Conservation (phyloP, 2,113 vertebrate genomes). For the Pituophis catenifer region DNA sequence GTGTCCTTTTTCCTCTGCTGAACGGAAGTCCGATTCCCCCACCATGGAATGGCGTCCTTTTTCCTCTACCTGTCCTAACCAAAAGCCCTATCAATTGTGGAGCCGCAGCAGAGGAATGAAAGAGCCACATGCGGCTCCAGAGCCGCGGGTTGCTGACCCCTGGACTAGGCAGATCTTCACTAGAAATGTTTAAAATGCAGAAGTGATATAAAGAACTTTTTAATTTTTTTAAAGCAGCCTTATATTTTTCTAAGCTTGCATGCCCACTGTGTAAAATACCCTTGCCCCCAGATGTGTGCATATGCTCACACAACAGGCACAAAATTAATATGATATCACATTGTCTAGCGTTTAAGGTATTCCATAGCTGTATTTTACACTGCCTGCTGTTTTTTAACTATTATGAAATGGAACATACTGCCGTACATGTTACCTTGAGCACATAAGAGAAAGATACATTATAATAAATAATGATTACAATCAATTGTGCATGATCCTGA, state of each 20-base stretch:
- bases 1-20: no score
- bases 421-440: not conserved
- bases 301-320: not conserved
- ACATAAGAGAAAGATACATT: not conserved
- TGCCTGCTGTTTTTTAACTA: not conserved
- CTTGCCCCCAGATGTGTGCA: not conserved
- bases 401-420: not conserved
- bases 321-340: not conserved
- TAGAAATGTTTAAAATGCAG: not conserved
- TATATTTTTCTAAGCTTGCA: not conserved
- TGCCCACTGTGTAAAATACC: not conserved
- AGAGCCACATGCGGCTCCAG: no score
- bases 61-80: no score
- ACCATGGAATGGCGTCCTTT: no score
- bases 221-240: not conserved
- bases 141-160: no score
- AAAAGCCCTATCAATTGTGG: no score
- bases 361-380: not conserved
- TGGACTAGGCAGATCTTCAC: not conserved
- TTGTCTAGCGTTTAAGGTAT: not conserved
- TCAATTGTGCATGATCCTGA: not conserved
- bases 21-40: no score
- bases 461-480: not conserved
- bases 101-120: no score
- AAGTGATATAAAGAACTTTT: not conserved